Evolutionary conservation across 2,113 vertebrate genomes (phyloP).

Genomic region (Melanerpes formicivorus): DNA sequence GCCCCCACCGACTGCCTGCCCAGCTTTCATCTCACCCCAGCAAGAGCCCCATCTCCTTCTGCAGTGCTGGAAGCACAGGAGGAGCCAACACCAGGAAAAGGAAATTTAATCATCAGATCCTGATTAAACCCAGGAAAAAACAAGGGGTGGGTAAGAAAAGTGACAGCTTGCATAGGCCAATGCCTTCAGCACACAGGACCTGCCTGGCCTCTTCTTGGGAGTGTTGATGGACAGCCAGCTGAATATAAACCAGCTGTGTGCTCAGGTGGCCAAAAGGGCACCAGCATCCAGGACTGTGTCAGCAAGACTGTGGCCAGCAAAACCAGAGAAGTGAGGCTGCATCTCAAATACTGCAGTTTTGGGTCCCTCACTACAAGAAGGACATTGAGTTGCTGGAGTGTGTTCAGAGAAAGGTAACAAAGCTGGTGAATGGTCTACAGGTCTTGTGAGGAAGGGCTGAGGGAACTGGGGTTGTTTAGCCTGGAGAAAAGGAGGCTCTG

Average conservation of each 20-base stretch:
- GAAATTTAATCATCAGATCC: constrained; percentile 49
- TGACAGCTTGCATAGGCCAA: rapidly evolving
- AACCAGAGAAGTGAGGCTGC: not conserved
- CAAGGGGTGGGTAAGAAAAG: not conserved
- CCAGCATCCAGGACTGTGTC: not conserved
- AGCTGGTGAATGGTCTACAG: not conserved
- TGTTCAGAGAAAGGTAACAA: not conserved
- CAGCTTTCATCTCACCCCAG: rapidly evolving
- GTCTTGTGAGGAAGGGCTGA: not conserved
- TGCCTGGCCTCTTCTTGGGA: rapidly evolving
- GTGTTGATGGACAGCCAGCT: not conserved
- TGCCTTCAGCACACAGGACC: not conserved
- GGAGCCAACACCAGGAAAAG: constrained; percentile 34
- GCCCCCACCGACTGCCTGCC: not conserved
- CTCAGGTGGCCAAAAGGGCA: not conserved
- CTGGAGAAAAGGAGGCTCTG: not conserved
- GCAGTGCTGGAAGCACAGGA: not conserved
- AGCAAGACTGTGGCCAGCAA: not conserved
- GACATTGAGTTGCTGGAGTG: not conserved
- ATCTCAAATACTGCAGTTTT: not conserved
- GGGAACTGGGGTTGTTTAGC: not conserved
- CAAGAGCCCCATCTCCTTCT: not conserved
- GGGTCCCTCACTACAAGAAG: not conserved
- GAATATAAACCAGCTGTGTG: not conserved
- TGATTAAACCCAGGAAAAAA: constrained; percentile 47